A percentile compares a stretch with the other conserved stretches of the same genome.
Evolutionary conservation across 2,797 vertebrate species (phyloP).

Genomic region (Hypotaenidia philippensis): DNA sequence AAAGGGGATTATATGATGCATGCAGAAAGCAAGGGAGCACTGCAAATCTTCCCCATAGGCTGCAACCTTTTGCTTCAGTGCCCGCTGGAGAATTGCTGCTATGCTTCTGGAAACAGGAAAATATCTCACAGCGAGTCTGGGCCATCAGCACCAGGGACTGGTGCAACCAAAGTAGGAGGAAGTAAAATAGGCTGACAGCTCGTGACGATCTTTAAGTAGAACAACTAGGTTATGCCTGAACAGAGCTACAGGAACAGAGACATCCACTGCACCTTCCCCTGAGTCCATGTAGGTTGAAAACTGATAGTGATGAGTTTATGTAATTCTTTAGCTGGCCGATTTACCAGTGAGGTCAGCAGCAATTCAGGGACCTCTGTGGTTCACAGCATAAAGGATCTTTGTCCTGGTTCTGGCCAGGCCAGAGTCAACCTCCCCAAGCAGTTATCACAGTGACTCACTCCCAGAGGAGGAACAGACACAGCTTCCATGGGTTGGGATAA

Average conservation of each 20-base stretch:
- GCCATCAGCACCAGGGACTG: neutral
- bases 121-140: neutral
- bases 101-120: neutral
- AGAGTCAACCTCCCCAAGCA: too few relatives aligned
- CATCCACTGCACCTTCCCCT: rapidly evolving
- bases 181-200: neutral
- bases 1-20: neutral
- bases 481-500: too few relatives aligned
- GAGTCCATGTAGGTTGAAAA: neutral
- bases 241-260: neutral
- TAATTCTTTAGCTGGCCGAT: neutral
- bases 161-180: neutral
- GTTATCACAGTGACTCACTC: too few relatives aligned
- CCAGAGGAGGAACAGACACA: too few relatives aligned
- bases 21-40: neutral
- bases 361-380: neutral
- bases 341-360: neutral
- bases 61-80: neutral
- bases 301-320: neutral
- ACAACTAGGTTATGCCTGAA: neutral
- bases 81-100: neutral
- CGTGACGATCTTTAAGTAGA: neutral
- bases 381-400: neutral
- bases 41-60: neutral
- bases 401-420: too few relatives aligned